Base-by-base conservation (phyloP, 2,113 vertebrate genomes). In the Cariama cristata region DNA sequence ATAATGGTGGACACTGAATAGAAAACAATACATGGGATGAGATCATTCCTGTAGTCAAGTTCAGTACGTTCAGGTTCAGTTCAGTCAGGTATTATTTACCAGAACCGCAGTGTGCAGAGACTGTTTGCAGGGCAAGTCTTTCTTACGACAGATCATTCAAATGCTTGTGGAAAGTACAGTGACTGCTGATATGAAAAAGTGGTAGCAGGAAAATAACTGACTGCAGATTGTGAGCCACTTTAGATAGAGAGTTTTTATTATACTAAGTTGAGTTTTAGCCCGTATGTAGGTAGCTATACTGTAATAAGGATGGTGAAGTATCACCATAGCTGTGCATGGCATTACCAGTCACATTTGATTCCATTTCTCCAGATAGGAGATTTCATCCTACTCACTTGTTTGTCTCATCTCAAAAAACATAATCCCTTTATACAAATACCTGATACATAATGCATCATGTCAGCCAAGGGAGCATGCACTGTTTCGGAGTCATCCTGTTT, bases 371-470 rank as follows among this genome's bases (percentile, higher is more conserved):
- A 92, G 86, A 62, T 42, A 38, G 63, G n/a, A 83, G 52, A 58
- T 66, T 96, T 91, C 64, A 77, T 89, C 64, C 83, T 93, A 81
- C 68, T 93, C 67, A 59, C n/a, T 90, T 59, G n/a, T 88, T 92
- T 86, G 64, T 67, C 52, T 94, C 76, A 85, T 96, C 49, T 93
- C 8, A 10, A 79, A 89, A 91, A 86, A 52, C 32, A 74, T 17
- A 85, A 79, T 79, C 18, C 24, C 45, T 11, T 67, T 59, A 53
- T 27, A 67, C 68, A 79, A 79, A 77, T 44, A 81, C 15, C 40
- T 84, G 52, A 40, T 47, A 45, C 8, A 32, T 55, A 67, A 64
- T 63, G 17, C 60, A 75, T 52, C 56, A 56, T 67, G 33, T 52
- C 52, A 69, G 40, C 22, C 1, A 3, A 64, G 55, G 35, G 15